Evolutionary conservation across 2,888 invertebrate genomes (phyloP).

Genomic region (Eupithecia tripunctaria): DNA sequence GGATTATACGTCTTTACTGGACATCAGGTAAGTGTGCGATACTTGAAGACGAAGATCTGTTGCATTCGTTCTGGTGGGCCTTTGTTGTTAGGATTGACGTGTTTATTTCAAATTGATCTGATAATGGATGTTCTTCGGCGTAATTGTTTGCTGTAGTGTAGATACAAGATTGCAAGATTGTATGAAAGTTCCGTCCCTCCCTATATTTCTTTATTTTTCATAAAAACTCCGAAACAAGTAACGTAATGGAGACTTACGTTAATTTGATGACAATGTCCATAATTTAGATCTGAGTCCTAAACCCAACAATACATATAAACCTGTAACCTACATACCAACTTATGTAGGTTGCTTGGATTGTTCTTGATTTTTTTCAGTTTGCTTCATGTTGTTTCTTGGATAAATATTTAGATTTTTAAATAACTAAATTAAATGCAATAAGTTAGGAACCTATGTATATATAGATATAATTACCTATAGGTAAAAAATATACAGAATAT

Average conservation of each 20-base stretch:
- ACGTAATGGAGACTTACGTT: not conserved
- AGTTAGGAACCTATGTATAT: not conserved
- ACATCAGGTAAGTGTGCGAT: constrained; percentile 73
- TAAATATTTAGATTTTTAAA: no score
- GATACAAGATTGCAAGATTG: not conserved
- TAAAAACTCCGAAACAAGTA: not conserved
- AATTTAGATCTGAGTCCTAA: no score
- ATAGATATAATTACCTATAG: constrained; percentile 11
- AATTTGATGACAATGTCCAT: not conserved
- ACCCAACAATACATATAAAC: no score
- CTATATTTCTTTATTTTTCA: not conserved
- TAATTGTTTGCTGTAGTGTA: constrained; percentile 11
- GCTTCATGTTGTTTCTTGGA: no score
- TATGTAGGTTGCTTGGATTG: no score
- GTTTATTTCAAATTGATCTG: constrained; percentile 36
- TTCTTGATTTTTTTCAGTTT: no score
- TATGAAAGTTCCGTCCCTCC: not conserved
- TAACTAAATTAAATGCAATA: not conserved
- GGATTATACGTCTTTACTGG: constrained; percentile 60
- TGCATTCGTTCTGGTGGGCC: constrained; percentile 64
- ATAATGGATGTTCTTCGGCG: constrained; percentile 18
- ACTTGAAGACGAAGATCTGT: constrained; percentile 41
- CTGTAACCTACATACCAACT: no score
- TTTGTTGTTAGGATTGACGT: constrained; percentile 35
- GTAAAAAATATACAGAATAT: no score